Conservation (phyloP, 1,140 invertebrate species). For the Eupristina koningsbergeri region DNA sequence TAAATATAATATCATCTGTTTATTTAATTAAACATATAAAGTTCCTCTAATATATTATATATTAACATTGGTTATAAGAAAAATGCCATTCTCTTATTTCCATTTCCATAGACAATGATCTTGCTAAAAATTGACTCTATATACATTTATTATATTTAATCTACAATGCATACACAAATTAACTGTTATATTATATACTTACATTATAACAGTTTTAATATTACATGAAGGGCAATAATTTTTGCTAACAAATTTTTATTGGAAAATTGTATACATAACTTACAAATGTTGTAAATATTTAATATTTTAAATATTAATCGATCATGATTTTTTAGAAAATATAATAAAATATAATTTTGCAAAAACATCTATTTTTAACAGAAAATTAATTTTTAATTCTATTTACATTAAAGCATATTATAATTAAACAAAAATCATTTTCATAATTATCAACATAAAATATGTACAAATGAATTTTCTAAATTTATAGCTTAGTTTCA, state of each 20-base stretch:
- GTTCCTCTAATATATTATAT: conserved; percentile 11
- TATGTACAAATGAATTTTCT: neutral
- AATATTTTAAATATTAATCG: no score
- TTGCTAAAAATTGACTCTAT: neutral
- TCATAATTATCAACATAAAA: neutral
- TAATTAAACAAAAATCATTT: neutral
- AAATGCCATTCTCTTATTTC: neutral
- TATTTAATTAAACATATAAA: conserved; percentile 9
- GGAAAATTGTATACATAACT: neutral
- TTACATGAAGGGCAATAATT: neutral
- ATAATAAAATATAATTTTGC: neutral
- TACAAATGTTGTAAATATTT: neutral
- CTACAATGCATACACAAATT: neutral
- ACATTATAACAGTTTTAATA: neutral
- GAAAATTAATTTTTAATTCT: neutral
- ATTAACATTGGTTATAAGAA: neutral
- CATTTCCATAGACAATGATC: neutral
- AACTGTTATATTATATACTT: conserved; percentile 16
- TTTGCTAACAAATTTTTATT: neutral
- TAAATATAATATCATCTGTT: conserved; percentile 4
- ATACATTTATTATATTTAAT: neutral
- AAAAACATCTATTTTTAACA: neutral
- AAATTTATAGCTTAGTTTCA: neutral
- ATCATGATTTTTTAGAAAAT: no score
- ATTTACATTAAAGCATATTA: conserved; percentile 10